These are phyloP conservation scores for Lasiurus cinereus DNA, from an alignment of 2,113 vertebrate genomes.

Conservation along the genomic window DNA sequence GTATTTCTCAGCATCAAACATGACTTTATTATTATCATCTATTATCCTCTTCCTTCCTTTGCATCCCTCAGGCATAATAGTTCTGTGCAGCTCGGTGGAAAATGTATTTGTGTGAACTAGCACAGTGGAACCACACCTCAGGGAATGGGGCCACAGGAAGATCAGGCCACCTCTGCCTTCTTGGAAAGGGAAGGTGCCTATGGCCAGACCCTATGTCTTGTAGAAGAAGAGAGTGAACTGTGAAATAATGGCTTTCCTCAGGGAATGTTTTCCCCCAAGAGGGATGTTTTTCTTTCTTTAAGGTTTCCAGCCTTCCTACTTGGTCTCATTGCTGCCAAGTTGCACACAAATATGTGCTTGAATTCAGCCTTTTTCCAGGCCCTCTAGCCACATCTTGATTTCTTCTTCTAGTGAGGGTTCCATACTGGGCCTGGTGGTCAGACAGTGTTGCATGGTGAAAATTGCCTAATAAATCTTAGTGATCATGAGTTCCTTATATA, in stretches of 20 bases:
- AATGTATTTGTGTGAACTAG: conserved; percentile 70
- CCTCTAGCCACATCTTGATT: conserved; percentile 24
- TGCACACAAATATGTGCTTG: conserved; percentile 36
- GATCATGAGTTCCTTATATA: conserved; percentile 48
- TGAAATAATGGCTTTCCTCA: not conserved
- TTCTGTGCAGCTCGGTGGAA: conserved; percentile 46
- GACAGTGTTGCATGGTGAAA: conserved; percentile 35
- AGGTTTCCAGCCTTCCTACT: not conserved
- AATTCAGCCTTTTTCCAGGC: not conserved
- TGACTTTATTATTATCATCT: conserved; percentile 7
- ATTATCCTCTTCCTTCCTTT: not conserved
- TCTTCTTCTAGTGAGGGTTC: conserved; percentile 57
- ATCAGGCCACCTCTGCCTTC: not conserved
- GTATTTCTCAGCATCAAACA: not conserved
- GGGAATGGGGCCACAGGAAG: not conserved
- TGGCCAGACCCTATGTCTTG: not conserved
- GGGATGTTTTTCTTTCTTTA: conserved; percentile 51
- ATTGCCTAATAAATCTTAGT: conserved; percentile 70
- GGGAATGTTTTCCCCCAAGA: not conserved
- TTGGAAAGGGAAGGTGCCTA: not conserved
- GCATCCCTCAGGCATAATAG: not conserved
- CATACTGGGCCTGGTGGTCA: conserved; percentile 18
- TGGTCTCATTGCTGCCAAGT: not conserved
- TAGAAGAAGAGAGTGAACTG: not conserved
- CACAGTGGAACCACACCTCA: conserved; percentile 33